phyloP scores from a whole-genome alignment of 2,113 vertebrate species.

The Actenoides lindsayi region DNA sequence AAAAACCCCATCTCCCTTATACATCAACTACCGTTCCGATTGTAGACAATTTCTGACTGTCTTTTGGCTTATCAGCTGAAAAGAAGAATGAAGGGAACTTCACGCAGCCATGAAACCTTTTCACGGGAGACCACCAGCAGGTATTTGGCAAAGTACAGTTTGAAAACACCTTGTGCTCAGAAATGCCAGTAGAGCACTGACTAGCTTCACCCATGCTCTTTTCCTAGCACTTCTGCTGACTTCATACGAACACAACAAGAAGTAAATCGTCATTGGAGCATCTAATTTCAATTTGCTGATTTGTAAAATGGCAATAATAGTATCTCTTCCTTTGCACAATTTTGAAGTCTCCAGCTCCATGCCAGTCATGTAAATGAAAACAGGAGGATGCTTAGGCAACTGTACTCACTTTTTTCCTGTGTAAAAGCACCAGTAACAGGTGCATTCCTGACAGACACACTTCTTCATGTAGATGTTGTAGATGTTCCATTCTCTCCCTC shows the following conservation, averaged over 20 bases:
- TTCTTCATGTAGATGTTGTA: background rate
- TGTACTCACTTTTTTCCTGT: accelerated
- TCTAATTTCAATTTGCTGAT: background rate
- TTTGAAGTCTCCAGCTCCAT: background rate
- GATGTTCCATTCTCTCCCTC: background rate
- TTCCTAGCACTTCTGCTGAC: background rate
- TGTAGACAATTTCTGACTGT: background rate
- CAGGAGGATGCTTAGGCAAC: background rate
- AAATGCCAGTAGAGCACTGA: background rate
- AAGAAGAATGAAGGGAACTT: background rate
- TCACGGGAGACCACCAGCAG: background rate
- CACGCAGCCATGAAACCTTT: background rate
- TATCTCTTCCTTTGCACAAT: background rate
- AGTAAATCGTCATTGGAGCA: background rate
- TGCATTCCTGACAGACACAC: background rate
- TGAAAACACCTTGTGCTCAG: background rate
- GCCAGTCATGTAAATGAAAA: background rate
- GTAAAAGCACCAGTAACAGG: background rate
- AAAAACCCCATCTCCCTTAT: background rate
- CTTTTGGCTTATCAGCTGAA: background rate
- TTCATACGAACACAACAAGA: background rate
- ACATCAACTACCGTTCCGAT: background rate
- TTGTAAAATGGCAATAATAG: background rate
- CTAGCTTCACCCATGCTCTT: background rate
- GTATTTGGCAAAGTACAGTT: background rate